These are phyloP conservation scores for Pterocles gutturalis DNA, from an alignment of 2,113 vertebrate species.

Conservation along the genomic window DNA sequence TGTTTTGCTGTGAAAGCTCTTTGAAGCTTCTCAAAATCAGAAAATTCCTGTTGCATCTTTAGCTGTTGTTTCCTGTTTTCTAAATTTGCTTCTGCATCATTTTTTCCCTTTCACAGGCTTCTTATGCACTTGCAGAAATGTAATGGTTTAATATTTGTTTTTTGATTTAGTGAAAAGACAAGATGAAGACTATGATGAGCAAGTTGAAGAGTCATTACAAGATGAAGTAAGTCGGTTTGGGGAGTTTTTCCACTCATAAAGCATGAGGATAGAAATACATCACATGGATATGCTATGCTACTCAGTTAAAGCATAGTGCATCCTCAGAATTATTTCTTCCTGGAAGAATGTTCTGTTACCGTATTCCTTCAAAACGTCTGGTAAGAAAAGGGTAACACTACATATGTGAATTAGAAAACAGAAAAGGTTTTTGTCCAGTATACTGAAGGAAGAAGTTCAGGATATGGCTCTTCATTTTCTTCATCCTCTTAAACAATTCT, in stretches of 20 bases:
- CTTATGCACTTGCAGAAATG: neutral
- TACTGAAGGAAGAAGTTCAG: neutral
- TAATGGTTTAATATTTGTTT: conserved; percentile 3
- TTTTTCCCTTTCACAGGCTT: neutral
- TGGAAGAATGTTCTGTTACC: neutral
- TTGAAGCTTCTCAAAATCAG: neutral
- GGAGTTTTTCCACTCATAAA: neutral
- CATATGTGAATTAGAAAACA: neutral
- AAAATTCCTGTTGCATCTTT: neutral
- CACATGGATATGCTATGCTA: neutral
- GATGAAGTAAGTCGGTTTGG: conserved; percentile 86
- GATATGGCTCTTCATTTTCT: neutral
- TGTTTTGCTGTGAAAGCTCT: neutral
- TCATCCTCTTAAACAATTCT: neutral
- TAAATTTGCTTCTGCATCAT: neutral
- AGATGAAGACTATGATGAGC: conserved; percentile 98
- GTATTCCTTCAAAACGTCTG: neutral
- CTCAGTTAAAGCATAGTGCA: neutral
- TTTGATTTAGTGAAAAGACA: conserved; percentile 91
- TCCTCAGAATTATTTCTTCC: neutral
- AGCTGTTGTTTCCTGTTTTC: neutral
- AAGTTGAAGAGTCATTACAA: conserved; percentile 96
- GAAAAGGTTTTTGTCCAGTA: neutral
- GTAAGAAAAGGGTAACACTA: neutral
- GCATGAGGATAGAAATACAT: neutral